These are phyloP conservation scores for Gymnoscelis rufifasciata DNA, from an alignment of 2,888 invertebrate species.

Conservation along the genomic window DNA sequence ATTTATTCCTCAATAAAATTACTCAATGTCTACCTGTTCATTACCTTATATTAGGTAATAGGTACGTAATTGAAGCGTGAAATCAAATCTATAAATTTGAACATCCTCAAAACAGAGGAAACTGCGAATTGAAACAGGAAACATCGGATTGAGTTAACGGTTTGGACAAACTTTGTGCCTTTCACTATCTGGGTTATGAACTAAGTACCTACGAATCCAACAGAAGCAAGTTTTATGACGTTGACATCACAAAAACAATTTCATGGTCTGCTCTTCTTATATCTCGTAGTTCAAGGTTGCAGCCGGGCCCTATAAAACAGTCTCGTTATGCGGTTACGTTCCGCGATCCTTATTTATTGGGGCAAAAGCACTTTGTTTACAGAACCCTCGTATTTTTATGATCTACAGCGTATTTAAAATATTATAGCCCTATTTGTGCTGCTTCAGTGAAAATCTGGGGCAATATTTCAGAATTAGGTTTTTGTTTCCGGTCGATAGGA, in stretches of 20 bases:
- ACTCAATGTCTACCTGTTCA: too few species aligned
- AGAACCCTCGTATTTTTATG: constrained; percentile 46
- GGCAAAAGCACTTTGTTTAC: constrained; percentile 46
- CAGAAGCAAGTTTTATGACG: not conserved
- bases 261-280: constrained; percentile 24
- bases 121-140: too few species aligned
- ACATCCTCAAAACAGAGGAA: too few species aligned
- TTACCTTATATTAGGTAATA: too few species aligned
- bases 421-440: constrained; percentile 39
- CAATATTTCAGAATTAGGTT: constrained; percentile 27
- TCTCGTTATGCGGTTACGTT: constrained; percentile 36
- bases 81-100: too few species aligned
- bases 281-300: constrained; percentile 30
- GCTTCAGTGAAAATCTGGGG: constrained; percentile 30
- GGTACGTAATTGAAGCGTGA: too few species aligned
- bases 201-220: not conserved
- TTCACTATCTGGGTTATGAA: not conserved
- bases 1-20: too few species aligned
- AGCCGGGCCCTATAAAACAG: constrained; percentile 29
- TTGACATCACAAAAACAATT: constrained; percentile 20
- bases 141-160: not conserved
- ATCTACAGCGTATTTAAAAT: constrained; percentile 46
- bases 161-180: too few species aligned
- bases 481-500: constrained; percentile 22
- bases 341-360: constrained; percentile 46